phyloP scores from a whole-genome alignment of 1,140 invertebrate species.

The Doryteuthis pealeii region DNA sequence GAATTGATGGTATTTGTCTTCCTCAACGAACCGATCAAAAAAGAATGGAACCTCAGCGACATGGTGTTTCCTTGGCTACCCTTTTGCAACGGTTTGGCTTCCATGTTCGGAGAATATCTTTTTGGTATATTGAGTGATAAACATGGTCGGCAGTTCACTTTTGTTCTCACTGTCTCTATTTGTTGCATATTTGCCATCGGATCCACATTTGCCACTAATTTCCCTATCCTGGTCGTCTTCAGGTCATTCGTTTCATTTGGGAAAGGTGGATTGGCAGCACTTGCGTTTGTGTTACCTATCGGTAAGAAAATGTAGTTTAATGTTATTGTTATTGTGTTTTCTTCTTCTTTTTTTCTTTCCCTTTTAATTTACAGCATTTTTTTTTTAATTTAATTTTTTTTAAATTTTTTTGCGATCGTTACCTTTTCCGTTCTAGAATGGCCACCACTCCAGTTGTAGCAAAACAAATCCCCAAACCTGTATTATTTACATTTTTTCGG shows the following conservation, averaged over 20 bases:
- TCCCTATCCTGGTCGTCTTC: constrained; percentile 38
- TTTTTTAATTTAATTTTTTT: too few relatives aligned
- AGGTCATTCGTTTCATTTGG: constrained; percentile 43
- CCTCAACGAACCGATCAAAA: constrained; percentile 42
- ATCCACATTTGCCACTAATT: constrained; percentile 41
- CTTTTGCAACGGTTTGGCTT: constrained; percentile 37
- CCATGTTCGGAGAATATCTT: constrained; percentile 44
- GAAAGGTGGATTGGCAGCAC: constrained; percentile 42
- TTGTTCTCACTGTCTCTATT: constrained; percentile 33
- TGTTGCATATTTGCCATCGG: constrained; percentile 39
- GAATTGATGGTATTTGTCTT: constrained; percentile 52
- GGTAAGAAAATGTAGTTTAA: constrained; percentile 37
- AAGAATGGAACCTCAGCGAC: constrained; percentile 42
- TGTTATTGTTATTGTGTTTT: background rate
- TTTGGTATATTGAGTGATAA: constrained; percentile 47
- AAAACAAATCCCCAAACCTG: too few relatives aligned
- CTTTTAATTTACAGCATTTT: background rate
- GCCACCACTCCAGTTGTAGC: too few relatives aligned
- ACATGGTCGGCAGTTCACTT: constrained; percentile 43
- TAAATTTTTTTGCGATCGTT: too few relatives aligned
- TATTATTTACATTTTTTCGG: too few relatives aligned
- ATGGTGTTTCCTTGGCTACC: constrained; percentile 45
- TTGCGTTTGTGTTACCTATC: constrained; percentile 46
- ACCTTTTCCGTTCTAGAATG: too few relatives aligned
- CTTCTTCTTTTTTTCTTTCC: background rate